Evolutionary conservation across 2,797 vertebrate species (phyloP).

Genomic region (Acipenser ruthenus): DNA sequence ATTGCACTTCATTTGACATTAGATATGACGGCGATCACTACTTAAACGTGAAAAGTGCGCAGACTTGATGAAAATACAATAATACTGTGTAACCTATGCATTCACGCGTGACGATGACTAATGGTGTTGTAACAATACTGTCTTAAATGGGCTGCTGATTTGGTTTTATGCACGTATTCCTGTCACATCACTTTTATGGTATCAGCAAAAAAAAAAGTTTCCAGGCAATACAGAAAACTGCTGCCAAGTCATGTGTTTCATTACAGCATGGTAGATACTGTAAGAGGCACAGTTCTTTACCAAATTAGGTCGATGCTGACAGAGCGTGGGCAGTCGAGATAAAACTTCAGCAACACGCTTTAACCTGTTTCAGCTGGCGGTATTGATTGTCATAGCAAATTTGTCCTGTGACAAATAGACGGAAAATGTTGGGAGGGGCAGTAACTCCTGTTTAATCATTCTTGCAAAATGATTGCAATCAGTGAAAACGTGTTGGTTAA

Average conservation of each 20-base stretch:
- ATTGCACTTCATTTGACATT: no score
- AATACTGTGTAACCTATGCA: no score
- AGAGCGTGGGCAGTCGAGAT: slow-evolving; percentile 7
- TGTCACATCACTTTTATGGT: no score
- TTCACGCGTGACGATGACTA: slow-evolving; percentile 7
- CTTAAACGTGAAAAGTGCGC: background rate
- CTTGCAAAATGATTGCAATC: background rate
- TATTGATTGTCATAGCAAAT: slow-evolving; percentile 6
- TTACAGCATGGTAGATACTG: slow-evolving; percentile 2
- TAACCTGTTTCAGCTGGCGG: slow-evolving; percentile 16
- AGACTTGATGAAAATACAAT: slow-evolving; percentile 22
- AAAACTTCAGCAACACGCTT: slow-evolving; percentile 15
- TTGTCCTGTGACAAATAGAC: background rate
- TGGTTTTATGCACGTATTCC: no score
- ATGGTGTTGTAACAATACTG: slow-evolving; percentile 4
- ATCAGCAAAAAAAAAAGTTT: background rate
- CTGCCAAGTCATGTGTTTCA: background rate
- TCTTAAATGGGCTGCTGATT: no score
- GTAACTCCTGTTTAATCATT: background rate
- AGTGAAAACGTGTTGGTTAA: background rate
- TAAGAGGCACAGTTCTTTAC: slow-evolving; percentile 5
- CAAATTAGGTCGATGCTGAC: slow-evolving; percentile 11
- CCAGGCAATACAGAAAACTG: slow-evolving; percentile 19
- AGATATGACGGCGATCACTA: no score
- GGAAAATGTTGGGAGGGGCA: background rate